Base-by-base conservation (phyloP, 2,888 invertebrate genomes). In the Pseudeuparius sepicola region DNA sequence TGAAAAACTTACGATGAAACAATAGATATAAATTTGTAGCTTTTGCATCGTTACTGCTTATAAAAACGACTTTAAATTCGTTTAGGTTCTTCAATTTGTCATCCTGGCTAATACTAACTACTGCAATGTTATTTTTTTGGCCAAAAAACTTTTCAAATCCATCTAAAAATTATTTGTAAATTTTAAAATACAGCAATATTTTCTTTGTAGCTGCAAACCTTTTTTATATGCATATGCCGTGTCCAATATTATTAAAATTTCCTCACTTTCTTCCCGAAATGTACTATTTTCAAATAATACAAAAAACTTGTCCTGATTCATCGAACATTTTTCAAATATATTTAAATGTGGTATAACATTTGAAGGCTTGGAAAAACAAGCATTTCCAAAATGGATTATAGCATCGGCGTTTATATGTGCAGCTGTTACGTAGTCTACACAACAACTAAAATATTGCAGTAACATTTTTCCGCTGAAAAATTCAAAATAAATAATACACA, bases 311-410 rank as follows among this genome's bases (percentile, higher is more conserved):
- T n/a, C n/a, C n/a, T n/a, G n/a, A n/a, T 81, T 65, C 6, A 90
- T 50, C 0, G 64, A 46, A 20, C 61, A 57, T 53, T 78, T 77
- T 9, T 78, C 77, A 42, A 84, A 73, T 20, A 89, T 70, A 44
- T 77, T 78, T 32, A 78, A 70, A 3, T 86, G 81, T 0, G 90
- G 87, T 34, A 93, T 67, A 32, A 78, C 70, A 15, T 70, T 55
- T 1, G 64, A 67, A 9, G 80, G 77, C 47, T 71, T 70, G 16
- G 87, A 84, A 44, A 88, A 76, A 60, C 97, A 97, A 1, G 84
- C 75, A 52, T 79, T 81, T 0, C 96, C 96, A 62, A 85, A 96
- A 61, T 97, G 96, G 34, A 97, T 73, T 2, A 96, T 66, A 16
- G 82, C 78, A 61, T 94, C 86, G 0, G 84, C 82, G 36, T 75